phyloP scores from a whole-genome alignment of 2,797 vertebrate species.

The Miichthys miiuy region DNA sequence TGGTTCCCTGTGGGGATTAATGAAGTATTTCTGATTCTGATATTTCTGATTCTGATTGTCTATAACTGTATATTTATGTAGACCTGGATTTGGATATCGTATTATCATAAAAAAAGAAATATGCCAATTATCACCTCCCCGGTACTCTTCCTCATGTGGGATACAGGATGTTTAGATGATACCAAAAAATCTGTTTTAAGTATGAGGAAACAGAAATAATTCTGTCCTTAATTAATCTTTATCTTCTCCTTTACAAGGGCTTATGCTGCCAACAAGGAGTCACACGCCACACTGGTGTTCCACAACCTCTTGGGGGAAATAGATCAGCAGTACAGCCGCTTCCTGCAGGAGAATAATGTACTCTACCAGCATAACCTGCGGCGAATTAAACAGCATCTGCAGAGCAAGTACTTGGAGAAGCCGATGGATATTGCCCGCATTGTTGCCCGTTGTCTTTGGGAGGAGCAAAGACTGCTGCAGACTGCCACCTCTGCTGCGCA shows the following conservation, averaged over 20 bases:
- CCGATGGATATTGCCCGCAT: constrained; percentile 98
- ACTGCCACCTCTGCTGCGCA: constrained; percentile 93
- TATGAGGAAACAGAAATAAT: neutral
- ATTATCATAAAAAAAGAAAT: neutral
- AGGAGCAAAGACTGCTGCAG: constrained; percentile 95
- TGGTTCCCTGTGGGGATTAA: too few relatives aligned
- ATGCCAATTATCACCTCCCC: too few relatives aligned
- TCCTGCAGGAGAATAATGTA: constrained; percentile 98
- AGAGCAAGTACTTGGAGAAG: constrained; percentile 98
- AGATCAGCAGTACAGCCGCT: constrained; percentile 99
- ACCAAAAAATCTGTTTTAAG: neutral
- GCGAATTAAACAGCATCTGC: constrained; percentile 98
- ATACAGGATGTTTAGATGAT: neutral
- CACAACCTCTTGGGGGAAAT: constrained; percentile 99
- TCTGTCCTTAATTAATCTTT: constrained; percentile 12
- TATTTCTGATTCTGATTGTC: too few relatives aligned
- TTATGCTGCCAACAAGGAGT: constrained; percentile 97
- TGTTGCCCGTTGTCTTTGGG: constrained; percentile 97
- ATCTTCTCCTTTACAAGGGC: constrained; percentile 80
- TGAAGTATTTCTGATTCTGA: too few relatives aligned
- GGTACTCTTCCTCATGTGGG: neutral
- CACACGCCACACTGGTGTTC: constrained; percentile 96
- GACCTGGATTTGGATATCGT: neutral
- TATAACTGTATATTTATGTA: neutral
- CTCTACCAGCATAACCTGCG: constrained; percentile 98